phyloP scores from a whole-genome alignment of 2,888 invertebrate species.

The Podotricha telesiphe region DNA sequence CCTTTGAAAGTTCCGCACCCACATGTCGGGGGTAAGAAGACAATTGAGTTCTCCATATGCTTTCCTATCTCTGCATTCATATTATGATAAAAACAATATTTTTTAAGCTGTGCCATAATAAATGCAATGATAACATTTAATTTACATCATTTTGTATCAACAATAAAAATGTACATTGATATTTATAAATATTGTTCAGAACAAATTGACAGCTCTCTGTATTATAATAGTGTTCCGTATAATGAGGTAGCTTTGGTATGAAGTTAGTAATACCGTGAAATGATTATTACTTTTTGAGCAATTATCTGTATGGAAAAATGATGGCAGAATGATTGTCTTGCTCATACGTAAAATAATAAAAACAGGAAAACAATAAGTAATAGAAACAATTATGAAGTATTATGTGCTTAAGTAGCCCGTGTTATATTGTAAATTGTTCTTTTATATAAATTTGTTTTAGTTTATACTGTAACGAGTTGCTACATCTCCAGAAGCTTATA shows the following conservation, averaged over 20 bases:
- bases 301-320: conserved; percentile 8
- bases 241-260: neutral
- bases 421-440: neutral
- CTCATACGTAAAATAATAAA: conserved; percentile 16
- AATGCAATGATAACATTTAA: neutral
- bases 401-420: neutral
- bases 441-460: neutral
- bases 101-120: no score
- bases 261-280: neutral
- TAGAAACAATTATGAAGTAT: neutral
- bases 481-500: neutral
- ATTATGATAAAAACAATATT: no score
- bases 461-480: neutral
- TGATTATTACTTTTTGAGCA: conserved; percentile 7
- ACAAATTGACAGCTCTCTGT: conserved; percentile 4
- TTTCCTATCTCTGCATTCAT: no score
- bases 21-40: no score
- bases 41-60: no score
- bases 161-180: neutral
- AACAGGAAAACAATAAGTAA: conserved; percentile 8
- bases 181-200: neutral
- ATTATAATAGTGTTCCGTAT: conserved; percentile 13
- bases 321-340: conserved; percentile 4
- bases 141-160: neutral
- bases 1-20: no score